A percentile compares a stretch with the other conserved stretches of the same genome.
These are phyloP conservation scores for Catamblyrhynchus diadema DNA, from an alignment of 2,797 vertebrate genomes.

Conservation along the genomic window DNA sequence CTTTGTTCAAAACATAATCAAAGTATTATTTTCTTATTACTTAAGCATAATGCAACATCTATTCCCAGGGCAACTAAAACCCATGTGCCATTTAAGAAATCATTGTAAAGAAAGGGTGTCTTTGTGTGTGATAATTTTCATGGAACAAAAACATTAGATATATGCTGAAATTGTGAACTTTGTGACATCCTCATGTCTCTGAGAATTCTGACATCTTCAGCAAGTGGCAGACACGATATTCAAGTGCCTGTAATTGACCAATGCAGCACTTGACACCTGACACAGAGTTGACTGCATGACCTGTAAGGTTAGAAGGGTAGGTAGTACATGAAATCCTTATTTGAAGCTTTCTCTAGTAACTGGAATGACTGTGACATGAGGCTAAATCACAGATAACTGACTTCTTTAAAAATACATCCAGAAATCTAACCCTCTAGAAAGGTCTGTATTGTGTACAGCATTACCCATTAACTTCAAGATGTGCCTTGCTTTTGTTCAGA, in stretches of 20 bases:
- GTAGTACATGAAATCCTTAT: slow-evolving; percentile 55
- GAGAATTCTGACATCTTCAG: slow-evolving; percentile 66
- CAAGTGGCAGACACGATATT: slow-evolving; percentile 62
- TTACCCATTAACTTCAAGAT: slow-evolving; percentile 50
- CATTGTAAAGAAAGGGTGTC: neutral
- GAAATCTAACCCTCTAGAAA: slow-evolving; percentile 59
- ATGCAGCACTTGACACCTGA: slow-evolving; percentile 45
- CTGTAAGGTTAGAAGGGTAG: slow-evolving; percentile 57
- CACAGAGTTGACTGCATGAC: slow-evolving; percentile 51
- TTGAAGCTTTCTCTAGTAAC: slow-evolving; percentile 55
- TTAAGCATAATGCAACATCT: neutral
- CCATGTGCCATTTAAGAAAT: neutral
- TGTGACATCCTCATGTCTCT: slow-evolving; percentile 44
- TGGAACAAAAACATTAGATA: slow-evolving; percentile 47
- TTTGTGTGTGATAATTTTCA: slow-evolving; percentile 21
- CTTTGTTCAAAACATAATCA: neutral
- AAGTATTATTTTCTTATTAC: neutral
- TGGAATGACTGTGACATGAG: slow-evolving; percentile 59
- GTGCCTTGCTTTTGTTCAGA: slow-evolving; percentile 52
- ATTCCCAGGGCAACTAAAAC: neutral
- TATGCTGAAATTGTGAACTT: slow-evolving; percentile 50
- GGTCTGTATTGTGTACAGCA: slow-evolving; percentile 50
- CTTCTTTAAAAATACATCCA: slow-evolving; percentile 56
- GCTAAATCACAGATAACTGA: slow-evolving; percentile 44
- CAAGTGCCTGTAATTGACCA: slow-evolving; percentile 72